phyloP scores from a whole-genome alignment of 2,113 vertebrate species.

The Antigone vipio region DNA sequence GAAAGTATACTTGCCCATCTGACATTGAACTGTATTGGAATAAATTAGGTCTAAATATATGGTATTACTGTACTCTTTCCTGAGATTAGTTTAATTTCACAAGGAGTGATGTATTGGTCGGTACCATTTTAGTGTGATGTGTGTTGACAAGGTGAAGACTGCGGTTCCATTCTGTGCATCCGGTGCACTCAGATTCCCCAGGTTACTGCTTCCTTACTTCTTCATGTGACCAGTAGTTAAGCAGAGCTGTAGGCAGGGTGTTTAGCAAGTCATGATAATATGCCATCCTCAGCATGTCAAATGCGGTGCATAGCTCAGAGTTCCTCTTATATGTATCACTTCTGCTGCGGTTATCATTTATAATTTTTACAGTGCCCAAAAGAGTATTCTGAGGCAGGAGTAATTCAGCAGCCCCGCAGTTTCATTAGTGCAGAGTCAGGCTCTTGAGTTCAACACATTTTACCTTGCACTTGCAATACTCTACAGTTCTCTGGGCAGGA shows the following conservation, averaged over 20 bases:
- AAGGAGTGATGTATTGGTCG: background rate
- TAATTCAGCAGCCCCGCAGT: conserved; percentile 39
- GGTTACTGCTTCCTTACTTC: background rate
- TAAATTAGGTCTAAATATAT: background rate
- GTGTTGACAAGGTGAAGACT: background rate
- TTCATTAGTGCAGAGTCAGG: conserved; percentile 67
- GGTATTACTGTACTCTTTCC: background rate
- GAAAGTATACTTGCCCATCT: background rate
- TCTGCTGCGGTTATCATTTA: conserved; percentile 36
- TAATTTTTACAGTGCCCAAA: conserved; percentile 56
- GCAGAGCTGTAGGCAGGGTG: background rate
- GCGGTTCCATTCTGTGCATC: background rate
- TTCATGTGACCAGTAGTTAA: background rate
- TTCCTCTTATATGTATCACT: background rate
- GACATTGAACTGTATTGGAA: background rate
- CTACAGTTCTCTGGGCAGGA: background rate
- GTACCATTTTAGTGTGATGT: background rate
- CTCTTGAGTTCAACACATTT: conserved; percentile 27
- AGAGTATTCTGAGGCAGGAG: conserved; percentile 14
- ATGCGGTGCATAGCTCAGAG: background rate
- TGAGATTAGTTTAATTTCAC: background rate
- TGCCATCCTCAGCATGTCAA: conserved; percentile 25
- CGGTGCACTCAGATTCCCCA: background rate
- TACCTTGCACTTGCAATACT: conserved; percentile 20
- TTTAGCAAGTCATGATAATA: conserved; percentile 25